Conservation (phyloP, 2,888 invertebrate genomes). For the Lamellibrachia satsuma region DNA sequence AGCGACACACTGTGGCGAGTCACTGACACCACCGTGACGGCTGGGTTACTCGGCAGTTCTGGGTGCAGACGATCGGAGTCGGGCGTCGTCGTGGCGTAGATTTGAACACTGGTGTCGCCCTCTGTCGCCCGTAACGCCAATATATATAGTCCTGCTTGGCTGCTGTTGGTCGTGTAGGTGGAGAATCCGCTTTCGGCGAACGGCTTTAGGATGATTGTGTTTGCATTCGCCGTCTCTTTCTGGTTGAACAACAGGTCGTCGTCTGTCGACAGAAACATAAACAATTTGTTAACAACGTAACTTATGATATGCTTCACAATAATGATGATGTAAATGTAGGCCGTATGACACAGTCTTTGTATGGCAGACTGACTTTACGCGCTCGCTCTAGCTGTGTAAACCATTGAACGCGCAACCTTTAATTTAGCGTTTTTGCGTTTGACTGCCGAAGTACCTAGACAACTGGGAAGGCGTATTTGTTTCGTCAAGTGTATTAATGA, state of each 20-base stretch:
- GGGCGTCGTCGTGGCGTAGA: constrained; percentile 52
- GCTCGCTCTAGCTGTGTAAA: too few species aligned
- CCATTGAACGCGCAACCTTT: too few species aligned
- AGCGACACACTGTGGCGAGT: constrained; percentile 41
- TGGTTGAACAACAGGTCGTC: constrained; percentile 25
- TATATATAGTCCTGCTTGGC: constrained; percentile 31
- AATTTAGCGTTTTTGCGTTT: too few species aligned
- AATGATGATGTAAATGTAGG: not conserved
- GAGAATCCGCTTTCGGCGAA: constrained; percentile 18
- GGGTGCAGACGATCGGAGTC: constrained; percentile 46
- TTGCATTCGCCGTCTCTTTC: not conserved
- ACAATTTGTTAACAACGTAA: not conserved
- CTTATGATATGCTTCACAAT: not conserved
- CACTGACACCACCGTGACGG: constrained; percentile 41
- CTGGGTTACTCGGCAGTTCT: constrained; percentile 43
- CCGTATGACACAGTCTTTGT: too few species aligned
- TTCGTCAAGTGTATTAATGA: too few species aligned
- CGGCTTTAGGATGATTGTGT: constrained; percentile 22
- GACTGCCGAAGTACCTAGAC: too few species aligned
- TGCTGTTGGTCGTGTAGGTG: constrained; percentile 25
- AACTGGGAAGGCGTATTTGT: too few species aligned
- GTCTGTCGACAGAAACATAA: not conserved
- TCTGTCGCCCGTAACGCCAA: constrained; percentile 50
- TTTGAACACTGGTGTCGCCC: constrained; percentile 52
- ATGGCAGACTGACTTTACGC: too few species aligned